A percentile compares a stretch with the other conserved stretches of the same genome.
phyloP scores from a whole-genome alignment of 2,797 vertebrate genomes.

The Lates japonicus region DNA sequence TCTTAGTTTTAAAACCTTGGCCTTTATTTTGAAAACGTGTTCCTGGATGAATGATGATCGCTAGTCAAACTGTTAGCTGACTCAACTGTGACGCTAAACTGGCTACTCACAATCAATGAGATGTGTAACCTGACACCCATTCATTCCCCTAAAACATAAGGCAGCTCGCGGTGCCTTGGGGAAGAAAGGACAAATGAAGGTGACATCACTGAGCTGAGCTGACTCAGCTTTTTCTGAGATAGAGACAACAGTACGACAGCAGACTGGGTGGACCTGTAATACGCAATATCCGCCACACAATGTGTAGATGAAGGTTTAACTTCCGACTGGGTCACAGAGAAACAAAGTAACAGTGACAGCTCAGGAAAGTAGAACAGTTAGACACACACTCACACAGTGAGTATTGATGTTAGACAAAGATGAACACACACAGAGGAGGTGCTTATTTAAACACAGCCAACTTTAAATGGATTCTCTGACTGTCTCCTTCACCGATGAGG shows the following conservation, averaged over 20 bases:
- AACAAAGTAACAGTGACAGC: slow-evolving; percentile 18
- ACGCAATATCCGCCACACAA: not conserved
- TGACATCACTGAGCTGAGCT: slow-evolving; percentile 56
- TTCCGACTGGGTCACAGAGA: not conserved
- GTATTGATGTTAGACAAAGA: slow-evolving; percentile 1
- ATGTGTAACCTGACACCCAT: slow-evolving; percentile 56
- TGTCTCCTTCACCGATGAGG: not conserved
- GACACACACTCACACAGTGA: not conserved
- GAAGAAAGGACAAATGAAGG: slow-evolving; percentile 59
- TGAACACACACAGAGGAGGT: not conserved
- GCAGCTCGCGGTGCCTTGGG: slow-evolving; percentile 46
- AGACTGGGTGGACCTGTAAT: slow-evolving; percentile 28
- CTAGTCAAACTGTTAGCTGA: slow-evolving; percentile 39
- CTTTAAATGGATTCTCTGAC: not conserved
- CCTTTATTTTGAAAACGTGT: slow-evolving; percentile 40
- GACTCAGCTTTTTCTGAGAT: slow-evolving; percentile 33
- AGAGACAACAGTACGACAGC: slow-evolving; percentile 23
- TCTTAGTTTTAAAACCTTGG: slow-evolving; percentile 7
- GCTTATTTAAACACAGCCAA: not conserved
- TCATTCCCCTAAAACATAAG: slow-evolving; percentile 14
- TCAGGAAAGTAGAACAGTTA: slow-evolving; percentile 11
- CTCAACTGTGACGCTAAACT: slow-evolving; percentile 45
- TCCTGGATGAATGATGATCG: slow-evolving; percentile 32
- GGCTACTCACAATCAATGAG: slow-evolving; percentile 37
- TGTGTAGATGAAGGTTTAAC: slow-evolving; percentile 9